Evolutionary conservation across 2,113 vertebrate genomes (phyloP).

Genomic region (Micronisus gabar): DNA sequence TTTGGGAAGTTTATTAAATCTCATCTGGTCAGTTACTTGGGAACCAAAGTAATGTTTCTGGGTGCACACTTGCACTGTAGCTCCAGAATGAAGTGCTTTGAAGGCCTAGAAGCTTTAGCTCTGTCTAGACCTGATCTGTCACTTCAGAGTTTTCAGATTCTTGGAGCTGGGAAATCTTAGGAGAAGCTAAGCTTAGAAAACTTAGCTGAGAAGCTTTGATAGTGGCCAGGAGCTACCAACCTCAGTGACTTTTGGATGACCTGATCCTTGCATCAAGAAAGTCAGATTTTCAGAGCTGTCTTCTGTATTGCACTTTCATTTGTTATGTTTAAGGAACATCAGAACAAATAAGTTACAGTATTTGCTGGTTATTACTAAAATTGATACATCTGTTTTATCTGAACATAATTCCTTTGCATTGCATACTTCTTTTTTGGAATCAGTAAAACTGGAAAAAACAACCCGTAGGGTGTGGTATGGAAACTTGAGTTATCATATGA

Average conservation of each 20-base stretch:
- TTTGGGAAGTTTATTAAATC: not conserved
- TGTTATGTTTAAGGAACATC: not conserved
- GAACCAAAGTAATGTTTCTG: not conserved
- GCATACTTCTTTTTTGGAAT: not conserved
- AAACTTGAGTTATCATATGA: not conserved
- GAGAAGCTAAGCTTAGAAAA: not conserved
- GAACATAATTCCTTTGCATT: not conserved
- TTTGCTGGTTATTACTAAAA: not conserved
- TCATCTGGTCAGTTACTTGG: not conserved
- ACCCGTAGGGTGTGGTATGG: not conserved
- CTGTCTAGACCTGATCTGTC: not conserved
- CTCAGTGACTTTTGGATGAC: not conserved
- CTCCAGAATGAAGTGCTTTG: not conserved
- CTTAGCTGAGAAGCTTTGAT: not conserved
- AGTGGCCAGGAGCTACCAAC: not conserved
- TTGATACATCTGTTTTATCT: not conserved
- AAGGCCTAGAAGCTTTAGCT: not conserved
- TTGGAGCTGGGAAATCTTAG: not conserved
- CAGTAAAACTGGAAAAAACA: not conserved
- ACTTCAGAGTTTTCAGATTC: not conserved
- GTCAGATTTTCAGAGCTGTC: not conserved
- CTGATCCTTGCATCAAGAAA: not conserved
- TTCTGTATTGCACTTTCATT: not conserved
- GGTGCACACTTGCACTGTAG: not conserved
- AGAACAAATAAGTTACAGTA: not conserved